A percentile compares a stretch with the other conserved stretches of the same genome.
These are phyloP conservation scores for Pomatostomus ruficeps DNA, from an alignment of 2,113 vertebrate species.

Conservation along the genomic window DNA sequence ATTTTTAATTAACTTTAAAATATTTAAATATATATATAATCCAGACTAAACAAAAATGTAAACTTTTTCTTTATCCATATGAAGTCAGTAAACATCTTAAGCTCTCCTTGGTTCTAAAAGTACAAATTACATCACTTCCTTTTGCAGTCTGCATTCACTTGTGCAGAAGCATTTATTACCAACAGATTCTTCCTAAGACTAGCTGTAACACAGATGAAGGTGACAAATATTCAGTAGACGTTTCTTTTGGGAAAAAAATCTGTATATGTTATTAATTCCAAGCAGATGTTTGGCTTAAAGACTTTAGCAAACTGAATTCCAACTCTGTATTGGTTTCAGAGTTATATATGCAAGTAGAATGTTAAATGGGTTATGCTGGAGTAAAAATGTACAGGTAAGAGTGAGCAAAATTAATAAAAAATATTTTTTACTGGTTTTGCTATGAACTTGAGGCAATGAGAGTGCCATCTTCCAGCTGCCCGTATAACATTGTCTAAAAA, in stretches of 20 bases:
- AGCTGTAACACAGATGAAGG: not conserved
- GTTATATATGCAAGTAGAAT: not conserved
- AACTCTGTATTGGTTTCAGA: not conserved
- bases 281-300: slow-evolving; percentile 48
- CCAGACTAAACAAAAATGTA: not conserved
- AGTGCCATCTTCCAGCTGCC: not conserved
- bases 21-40: not conserved
- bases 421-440: not conserved
- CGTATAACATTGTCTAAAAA: not conserved
- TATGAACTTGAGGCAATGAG: not conserved
- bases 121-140: not conserved
- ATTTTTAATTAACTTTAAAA: no score
- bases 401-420: not conserved
- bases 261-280: not conserved
- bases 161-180: not conserved
- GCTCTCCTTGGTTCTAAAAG: not conserved
- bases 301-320: not conserved
- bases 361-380: not conserved
- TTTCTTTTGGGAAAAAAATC: not conserved
- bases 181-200: not conserved
- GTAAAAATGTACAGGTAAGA: not conserved
- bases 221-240: not conserved
- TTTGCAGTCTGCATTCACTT: not conserved
- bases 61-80: not conserved
- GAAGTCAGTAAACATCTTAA: not conserved